A percentile compares a stretch with the other conserved stretches of the same genome.
These are phyloP conservation scores for Trichonephila inaurata DNA, from an alignment of 1,140 invertebrate species.

Conservation along the genomic window DNA sequence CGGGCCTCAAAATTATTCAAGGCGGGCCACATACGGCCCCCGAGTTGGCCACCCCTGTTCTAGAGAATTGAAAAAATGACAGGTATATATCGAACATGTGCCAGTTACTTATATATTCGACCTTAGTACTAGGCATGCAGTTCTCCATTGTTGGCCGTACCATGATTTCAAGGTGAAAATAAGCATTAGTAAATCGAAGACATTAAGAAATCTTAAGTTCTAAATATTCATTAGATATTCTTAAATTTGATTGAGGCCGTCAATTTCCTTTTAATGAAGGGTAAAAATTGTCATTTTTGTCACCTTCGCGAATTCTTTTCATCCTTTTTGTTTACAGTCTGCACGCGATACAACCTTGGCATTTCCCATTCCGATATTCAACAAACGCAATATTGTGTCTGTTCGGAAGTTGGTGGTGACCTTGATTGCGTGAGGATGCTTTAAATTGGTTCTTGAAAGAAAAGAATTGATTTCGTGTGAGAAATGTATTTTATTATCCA, in stretches of 20 bases:
- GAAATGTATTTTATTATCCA: background rate
- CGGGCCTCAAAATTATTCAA: no score
- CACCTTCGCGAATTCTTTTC: background rate
- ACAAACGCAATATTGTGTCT: constrained; percentile 1
- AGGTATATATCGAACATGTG: background rate
- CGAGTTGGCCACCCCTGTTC: no score
- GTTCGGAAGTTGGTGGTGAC: constrained; percentile 5
- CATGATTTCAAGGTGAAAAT: background rate
- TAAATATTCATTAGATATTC: background rate
- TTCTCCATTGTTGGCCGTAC: background rate
- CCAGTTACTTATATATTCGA: background rate
- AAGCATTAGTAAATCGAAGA: background rate
- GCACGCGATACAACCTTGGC: background rate
- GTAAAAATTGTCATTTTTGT: background rate
- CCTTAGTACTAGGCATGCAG: background rate
- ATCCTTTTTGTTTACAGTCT: background rate
- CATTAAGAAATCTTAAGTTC: background rate
- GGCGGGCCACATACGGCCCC: no score
- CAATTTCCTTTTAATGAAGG: background rate
- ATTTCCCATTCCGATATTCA: background rate
- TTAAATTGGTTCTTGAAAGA: background rate
- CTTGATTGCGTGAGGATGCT: constrained; percentile 20
- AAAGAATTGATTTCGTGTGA: constrained; percentile 11
- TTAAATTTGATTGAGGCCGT: background rate
- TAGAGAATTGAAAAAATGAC: background rate